Percentiles rank a stretch among this genome's conserved stretches.
These are phyloP conservation scores for Onthophagus sagittarius DNA, from an alignment of 2,888 invertebrate species.

Conservation along the genomic window DNA sequence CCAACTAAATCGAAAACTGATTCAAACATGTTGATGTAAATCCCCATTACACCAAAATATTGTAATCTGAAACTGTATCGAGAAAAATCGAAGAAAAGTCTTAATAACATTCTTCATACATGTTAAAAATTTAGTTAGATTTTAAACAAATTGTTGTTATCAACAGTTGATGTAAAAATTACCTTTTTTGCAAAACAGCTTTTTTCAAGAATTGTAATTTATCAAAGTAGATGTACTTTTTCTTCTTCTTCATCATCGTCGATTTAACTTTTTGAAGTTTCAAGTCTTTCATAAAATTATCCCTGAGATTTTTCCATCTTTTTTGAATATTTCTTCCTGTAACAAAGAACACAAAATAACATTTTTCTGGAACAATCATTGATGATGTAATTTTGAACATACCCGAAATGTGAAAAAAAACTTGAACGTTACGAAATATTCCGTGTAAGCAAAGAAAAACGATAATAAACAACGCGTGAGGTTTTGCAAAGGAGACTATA, in stretches of 20 bases:
- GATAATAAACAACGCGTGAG: neutral
- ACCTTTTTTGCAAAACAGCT: slow-evolving; percentile 8
- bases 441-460: neutral
- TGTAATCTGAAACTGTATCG: no score
- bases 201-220: slow-evolving; percentile 3
- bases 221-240: slow-evolving; percentile 7
- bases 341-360: neutral
- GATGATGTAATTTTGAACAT: no score
- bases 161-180: neutral
- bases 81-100: no score
- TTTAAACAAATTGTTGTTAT: no score
- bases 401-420: no score
- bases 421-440: no score
- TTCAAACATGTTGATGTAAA: no score
- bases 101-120: no score
- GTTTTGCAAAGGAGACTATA: neutral
- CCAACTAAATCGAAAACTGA: no score
- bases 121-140: no score
- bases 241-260: slow-evolving; percentile 2
- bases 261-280: slow-evolving; percentile 6
- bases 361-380: neutral
- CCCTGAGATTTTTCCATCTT: slow-evolving; percentile 7
- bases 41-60: no score
- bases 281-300: slow-evolving; percentile 6
- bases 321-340: slow-evolving; percentile 4